A percentile compares a stretch with the other conserved stretches of the same genome.
phyloP scores from a whole-genome alignment of 2,888 invertebrate species.

The Venustoraphidia nigricollis region DNA sequence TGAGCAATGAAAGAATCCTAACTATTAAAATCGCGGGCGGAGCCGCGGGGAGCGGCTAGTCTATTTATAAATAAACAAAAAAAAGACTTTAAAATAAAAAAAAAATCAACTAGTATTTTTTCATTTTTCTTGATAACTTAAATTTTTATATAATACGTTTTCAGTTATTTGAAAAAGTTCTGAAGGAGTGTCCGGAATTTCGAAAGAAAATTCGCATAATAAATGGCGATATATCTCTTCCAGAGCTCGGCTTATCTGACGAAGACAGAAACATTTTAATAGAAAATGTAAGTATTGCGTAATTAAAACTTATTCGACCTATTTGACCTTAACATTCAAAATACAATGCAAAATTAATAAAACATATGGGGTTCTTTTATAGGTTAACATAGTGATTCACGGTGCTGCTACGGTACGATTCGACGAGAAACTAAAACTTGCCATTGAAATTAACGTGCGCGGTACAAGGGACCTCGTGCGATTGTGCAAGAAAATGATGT shows the following conservation, averaged over 20 bases:
- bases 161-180: slow-evolving; percentile 16
- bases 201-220: slow-evolving; percentile 26
- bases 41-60: too few species aligned
- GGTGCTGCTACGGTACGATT: slow-evolving; percentile 7
- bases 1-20: too few species aligned
- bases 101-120: neutral
- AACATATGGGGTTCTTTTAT: neutral
- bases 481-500: neutral
- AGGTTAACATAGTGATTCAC: slow-evolving; percentile 2
- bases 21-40: too few species aligned
- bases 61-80: too few species aligned
- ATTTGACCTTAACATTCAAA: too few species aligned
- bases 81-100: neutral
- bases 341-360: too few species aligned
- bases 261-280: slow-evolving; percentile 20
- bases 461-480: neutral
- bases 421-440: slow-evolving; percentile 6
- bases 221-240: slow-evolving; percentile 24
- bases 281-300: slow-evolving; percentile 7
- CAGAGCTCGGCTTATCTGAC: slow-evolving; percentile 24
- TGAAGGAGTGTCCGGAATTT: slow-evolving; percentile 17
- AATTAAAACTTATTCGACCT: neutral
- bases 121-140: neutral
- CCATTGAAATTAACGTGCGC: slow-evolving; percentile 5
- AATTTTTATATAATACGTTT: neutral